Base-by-base conservation (phyloP, 2,113 vertebrate species). In the Syngnathoides biaculeatus region DNA sequence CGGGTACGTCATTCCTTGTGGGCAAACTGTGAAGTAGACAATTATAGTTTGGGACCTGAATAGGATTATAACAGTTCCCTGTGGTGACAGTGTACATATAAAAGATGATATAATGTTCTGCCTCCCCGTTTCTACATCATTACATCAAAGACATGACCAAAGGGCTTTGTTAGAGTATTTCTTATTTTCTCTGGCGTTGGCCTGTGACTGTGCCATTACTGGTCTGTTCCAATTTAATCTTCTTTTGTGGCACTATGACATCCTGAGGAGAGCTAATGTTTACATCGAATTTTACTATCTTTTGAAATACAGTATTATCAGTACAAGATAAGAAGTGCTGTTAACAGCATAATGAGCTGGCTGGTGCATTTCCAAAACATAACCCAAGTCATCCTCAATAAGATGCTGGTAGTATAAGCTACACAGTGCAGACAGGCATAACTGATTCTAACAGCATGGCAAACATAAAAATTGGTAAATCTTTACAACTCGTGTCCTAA, bases 151-250 rank as follows among this genome's bases (percentile, higher is more conserved):
- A 62, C 14, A 26, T 7, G 26, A 48, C 58, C 47, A 30, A 26
- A 20, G 53, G 22, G 26, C 42, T 76, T 15, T 3, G 69, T 38
- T 78, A 66, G 66, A 62, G 79, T 58, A 64, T 30, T 39, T 27
- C 27, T 22, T 42, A 35, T 12, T 1, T 43, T 5, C 35, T 35
- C 69, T 60, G 14, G 69, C 74, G 57, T 22, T 56, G 79, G 78
- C 79, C 65, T 68, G 72, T 56, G 14, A n/a, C 59, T 27, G 26
- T 62, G 77, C 68, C 39, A 69, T 84, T 67, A 48, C 30, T 35
- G n/a, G 45, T 38, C 59, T 43, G 47, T 67, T 38, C 68, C 65
- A 68, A 60, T 30, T 59, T 69, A 52, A 68, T 77, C n/a, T 61
- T 78, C 47, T 57, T 59, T 22, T 39, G 30, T 72, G 74, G 0